Percentiles rank a stretch among this genome's conserved stretches.
phyloP scores from a whole-genome alignment of 2,113 vertebrate species.

The Reinhardtius hippoglossoides region DNA sequence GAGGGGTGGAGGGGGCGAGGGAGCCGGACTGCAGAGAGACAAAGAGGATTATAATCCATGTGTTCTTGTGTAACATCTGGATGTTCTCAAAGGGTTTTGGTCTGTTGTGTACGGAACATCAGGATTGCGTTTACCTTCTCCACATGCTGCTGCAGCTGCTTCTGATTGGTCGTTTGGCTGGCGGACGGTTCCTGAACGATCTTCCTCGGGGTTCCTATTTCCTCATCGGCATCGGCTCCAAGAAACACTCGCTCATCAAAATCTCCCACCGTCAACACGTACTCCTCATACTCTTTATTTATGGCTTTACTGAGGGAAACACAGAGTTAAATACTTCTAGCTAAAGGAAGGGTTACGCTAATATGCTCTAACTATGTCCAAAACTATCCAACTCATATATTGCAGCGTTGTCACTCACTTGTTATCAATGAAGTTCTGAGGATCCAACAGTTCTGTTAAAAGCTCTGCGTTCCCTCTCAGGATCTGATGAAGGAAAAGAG shows the following conservation, averaged over 20 bases:
- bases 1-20: conserved; percentile 94
- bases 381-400: no score
- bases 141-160: conserved; percentile 90
- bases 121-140: conserved; percentile 85
- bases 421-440: conserved; percentile 92
- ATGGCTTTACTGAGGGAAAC: conserved; percentile 88
- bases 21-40: conserved; percentile 66
- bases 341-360: no score
- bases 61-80: background rate
- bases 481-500: conserved; percentile 80
- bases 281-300: conserved; percentile 97
- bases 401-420: conserved; percentile 82
- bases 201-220: conserved; percentile 94
- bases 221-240: conserved; percentile 94
- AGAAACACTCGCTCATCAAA: conserved; percentile 98
- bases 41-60: background rate
- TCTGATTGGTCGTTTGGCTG: conserved; percentile 79
- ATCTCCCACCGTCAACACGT: conserved; percentile 94
- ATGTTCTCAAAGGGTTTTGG: no score
- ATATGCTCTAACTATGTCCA: no score
- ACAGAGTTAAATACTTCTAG: background rate
- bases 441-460: conserved; percentile 88
- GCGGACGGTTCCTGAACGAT: conserved; percentile 71
- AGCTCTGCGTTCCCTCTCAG: conserved; percentile 89
- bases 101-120: background rate